Evolutionary conservation across 2,797 vertebrate species (phyloP), one percentile per base, ranked within the genome.

Genomic region (Chelmon rostratus): DNA sequence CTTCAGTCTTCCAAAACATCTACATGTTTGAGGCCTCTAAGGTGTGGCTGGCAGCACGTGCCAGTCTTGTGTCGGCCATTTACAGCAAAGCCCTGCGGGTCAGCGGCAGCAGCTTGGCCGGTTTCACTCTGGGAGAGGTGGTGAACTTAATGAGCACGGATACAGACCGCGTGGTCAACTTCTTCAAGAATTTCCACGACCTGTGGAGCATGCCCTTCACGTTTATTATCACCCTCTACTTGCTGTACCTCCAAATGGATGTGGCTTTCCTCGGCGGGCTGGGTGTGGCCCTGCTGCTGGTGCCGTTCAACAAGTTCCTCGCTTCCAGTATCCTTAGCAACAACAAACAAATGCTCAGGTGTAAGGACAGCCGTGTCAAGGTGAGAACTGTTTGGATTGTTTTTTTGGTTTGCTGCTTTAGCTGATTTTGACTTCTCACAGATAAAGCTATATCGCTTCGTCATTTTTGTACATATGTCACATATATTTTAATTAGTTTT

Each of bases 141-240:
- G 95, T 99, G 73, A 99, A 99, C 94, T 92, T 98, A 16, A 97
- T 99, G 95, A 98, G 98, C 92, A 97, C 96, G 0, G 98, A 99
- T 87, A 93, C 97, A 0, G 92, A 96, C 84, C 95, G 98, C 3
- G 81, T 99, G 70, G 91, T 97, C 65, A 98, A 97, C 95, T 99
- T 99, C 92, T 97, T 96, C 68, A 87, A 82, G 83, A 97, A 96
- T 70, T 98, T 99, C 91, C 98, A 99, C 0, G 98, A 98, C 70
- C 84, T 98, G 58, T 99, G 98, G 98, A 97, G 97, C 87, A 89
- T 99, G 50, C 98, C 98, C 5, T 92, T 99, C 83, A 93, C 88
- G 79, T 96, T 99, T 49, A 82, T 88, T 18, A 73, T 98, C 87
- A 96, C 97, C 11, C 97, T 99, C 50, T 98, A 98, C 94, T 89